Conservation (phyloP, 2,888 invertebrate genomes). For the Periphyllus acericola region DNA sequence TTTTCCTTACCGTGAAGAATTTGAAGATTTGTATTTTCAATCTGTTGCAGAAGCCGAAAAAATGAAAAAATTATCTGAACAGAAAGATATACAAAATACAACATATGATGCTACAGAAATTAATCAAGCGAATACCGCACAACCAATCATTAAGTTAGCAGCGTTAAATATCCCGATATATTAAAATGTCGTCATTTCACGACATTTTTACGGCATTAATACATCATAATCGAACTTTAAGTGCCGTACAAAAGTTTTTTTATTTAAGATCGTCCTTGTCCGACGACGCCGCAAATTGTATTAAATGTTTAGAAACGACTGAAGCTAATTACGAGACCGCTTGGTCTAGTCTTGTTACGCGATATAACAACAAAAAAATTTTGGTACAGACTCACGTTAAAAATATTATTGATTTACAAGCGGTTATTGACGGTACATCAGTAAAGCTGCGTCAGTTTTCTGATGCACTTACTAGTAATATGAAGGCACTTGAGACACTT, state of each 20-base stretch:
- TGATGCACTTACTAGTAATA: background rate
- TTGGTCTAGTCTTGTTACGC: background rate
- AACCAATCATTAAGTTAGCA: background rate
- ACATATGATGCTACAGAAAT: no score
- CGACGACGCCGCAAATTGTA: background rate
- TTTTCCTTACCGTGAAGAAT: background rate
- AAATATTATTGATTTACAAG: background rate
- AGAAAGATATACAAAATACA: no score
- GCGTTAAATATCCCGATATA: background rate
- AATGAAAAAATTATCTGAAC: no score
- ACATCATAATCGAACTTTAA: background rate
- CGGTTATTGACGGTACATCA: background rate
- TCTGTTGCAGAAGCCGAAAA: background rate
- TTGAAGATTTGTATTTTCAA: conserved; percentile 15
- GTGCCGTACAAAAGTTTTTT: background rate
- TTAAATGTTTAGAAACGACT: background rate
- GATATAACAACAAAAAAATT: conserved; percentile 3
- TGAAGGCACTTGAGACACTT: background rate
- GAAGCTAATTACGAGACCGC: background rate
- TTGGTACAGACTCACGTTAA: background rate
- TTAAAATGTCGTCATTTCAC: background rate
- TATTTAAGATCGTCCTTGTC: background rate
- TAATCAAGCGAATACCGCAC: no score
- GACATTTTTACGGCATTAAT: background rate
- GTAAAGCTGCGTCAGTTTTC: background rate